These are phyloP conservation scores for Malacoraja senta DNA, from an alignment of 2,797 vertebrate genomes.

Conservation along the genomic window DNA sequence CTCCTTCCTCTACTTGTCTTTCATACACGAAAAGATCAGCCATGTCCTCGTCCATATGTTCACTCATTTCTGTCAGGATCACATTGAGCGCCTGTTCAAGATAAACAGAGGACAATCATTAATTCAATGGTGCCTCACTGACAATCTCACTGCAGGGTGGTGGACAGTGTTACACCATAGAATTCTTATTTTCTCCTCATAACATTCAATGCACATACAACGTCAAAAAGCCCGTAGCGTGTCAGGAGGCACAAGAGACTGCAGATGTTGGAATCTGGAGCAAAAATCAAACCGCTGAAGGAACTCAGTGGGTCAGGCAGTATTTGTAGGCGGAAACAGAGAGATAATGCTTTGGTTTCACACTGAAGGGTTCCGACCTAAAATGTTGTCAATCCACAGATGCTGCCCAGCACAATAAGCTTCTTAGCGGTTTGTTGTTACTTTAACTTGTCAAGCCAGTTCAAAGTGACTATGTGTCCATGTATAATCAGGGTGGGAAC, in stretches of 20 bases:
- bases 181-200: not conserved
- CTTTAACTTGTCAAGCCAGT: not conserved
- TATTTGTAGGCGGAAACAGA: too few species aligned
- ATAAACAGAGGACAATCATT: constrained; percentile 40
- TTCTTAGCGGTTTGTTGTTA: too few species aligned
- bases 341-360: too few species aligned
- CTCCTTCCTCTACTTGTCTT: constrained; percentile 39
- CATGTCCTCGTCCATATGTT: constrained; percentile 41
- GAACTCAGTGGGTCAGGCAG: too few species aligned
- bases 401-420: too few species aligned
- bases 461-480: not conserved
- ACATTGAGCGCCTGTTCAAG: constrained; percentile 45
- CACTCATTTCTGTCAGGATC: constrained; percentile 44
- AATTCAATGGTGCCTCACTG: constrained; percentile 27
- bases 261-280: too few species aligned
- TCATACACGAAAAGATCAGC: constrained; percentile 44
- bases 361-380: too few species aligned
- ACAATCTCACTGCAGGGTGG: constrained; percentile 38
- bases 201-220: too few species aligned
- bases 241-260: too few species aligned
- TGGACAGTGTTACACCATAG: not conserved
- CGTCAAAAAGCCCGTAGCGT: too few species aligned
- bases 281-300: too few species aligned
- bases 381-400: too few species aligned
- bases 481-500: not conserved